Conservation (phyloP, 2,888 invertebrate species). For the Platerodrilus igneus region DNA sequence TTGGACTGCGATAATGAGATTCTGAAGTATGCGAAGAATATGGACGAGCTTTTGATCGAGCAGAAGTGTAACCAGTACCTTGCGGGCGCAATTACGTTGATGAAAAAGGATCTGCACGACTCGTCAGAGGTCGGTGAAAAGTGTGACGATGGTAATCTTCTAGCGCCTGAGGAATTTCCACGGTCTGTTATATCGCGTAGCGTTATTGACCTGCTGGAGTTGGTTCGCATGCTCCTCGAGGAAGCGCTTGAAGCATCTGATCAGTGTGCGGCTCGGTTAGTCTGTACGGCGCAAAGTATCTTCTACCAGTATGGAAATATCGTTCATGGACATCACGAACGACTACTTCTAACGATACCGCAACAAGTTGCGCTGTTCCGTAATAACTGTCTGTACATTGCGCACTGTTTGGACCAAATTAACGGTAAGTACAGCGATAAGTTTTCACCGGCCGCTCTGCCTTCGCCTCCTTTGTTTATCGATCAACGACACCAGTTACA, state of each 20-base stretch:
- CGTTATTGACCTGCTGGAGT: conserved; percentile 58
- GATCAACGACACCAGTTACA: conserved; percentile 65
- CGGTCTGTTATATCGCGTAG: conserved; percentile 59
- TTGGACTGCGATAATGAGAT: conserved; percentile 56
- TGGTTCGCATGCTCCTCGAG: conserved; percentile 61
- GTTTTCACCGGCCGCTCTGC: conserved; percentile 50
- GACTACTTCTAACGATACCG: conserved; percentile 76
- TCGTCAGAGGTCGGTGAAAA: conserved; percentile 55
- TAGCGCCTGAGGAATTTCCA: conserved; percentile 52
- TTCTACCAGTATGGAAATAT: conserved; percentile 73
- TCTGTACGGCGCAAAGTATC: conserved; percentile 66
- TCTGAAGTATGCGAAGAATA: conserved; percentile 65
- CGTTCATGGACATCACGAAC: conserved; percentile 75
- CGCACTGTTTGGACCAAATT: conserved; percentile 65
- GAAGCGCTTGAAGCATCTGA: conserved; percentile 61
- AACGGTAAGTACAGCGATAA: conserved; percentile 63
- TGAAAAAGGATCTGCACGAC: conserved; percentile 76
- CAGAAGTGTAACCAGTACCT: conserved; percentile 70
- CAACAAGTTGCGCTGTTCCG: conserved; percentile 84
- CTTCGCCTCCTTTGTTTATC: conserved; percentile 58
- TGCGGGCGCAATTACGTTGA: conserved; percentile 63
- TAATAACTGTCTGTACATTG: conserved; percentile 88
- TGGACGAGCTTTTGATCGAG: conserved; percentile 71
- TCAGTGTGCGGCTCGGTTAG: conserved; percentile 60
- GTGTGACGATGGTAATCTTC: conserved; percentile 44